These are phyloP conservation scores for Pheosia gnoma DNA, from an alignment of 2,888 invertebrate genomes.

Conservation along the genomic window DNA sequence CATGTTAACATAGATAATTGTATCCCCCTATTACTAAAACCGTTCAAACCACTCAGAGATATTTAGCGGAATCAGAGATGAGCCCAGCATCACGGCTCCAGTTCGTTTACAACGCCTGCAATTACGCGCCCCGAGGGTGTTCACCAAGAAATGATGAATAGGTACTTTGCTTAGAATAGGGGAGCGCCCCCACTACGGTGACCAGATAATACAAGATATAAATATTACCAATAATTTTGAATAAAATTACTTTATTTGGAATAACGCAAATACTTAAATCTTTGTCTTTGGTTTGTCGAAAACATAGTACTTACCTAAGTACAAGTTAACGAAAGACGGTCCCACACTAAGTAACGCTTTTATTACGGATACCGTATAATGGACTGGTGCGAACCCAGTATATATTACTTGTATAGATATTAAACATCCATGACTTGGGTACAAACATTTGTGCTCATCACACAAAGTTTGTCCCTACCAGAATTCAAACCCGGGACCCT, in stretches of 20 bases:
- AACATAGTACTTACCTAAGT: too few relatives aligned
- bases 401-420: too few relatives aligned
- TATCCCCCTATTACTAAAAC: background rate
- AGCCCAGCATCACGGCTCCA: slow-evolving; percentile 17
- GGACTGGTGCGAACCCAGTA: too few relatives aligned
- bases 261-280: background rate
- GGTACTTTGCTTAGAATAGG: slow-evolving; percentile 37
- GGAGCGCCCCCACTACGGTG: slow-evolving; percentile 27
- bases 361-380: too few relatives aligned
- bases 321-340: too few relatives aligned
- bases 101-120: slow-evolving; percentile 37
- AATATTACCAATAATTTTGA: background rate
- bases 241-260: background rate
- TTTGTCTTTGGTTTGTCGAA: too few relatives aligned
- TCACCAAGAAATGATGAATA: slow-evolving; percentile 43
- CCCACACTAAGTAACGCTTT: too few relatives aligned
- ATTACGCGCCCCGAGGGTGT: slow-evolving; percentile 39
- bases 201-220: slow-evolving; percentile 13
- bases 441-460: too few relatives aligned
- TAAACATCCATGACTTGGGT: too few relatives aligned
- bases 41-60: background rate
- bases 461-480: too few relatives aligned
- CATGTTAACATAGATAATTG: background rate
- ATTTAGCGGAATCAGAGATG: slow-evolving; percentile 7
- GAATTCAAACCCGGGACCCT: too few relatives aligned